Evolutionary conservation across 2,113 vertebrate genomes (phyloP), one percentile per base, ranked within the genome.

Genomic region (Gasterosteus nipponicus): DNA sequence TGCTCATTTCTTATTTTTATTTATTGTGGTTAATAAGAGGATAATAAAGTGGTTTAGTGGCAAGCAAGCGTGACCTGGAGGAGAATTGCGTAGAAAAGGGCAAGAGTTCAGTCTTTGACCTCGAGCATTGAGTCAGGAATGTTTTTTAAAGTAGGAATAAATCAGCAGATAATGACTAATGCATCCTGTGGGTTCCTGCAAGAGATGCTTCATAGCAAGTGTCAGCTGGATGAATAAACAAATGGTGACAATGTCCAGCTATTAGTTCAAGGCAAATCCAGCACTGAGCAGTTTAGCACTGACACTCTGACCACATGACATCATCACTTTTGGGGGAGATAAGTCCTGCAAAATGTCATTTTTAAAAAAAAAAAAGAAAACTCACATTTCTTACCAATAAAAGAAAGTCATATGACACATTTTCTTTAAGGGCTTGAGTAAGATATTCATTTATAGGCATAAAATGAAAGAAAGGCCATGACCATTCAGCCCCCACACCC

Each of bases 251-350:
- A n/a, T 63, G 16, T 62, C 65, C 39, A 69, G 73, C 56, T 22
- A 31, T 47, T 57, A 10, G 38, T 75, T 82, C 41, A 64, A 73
- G 63, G 44, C 42, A 46, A 1, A 64, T 70, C 44, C 62, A 69
- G 26, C 39, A 18, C 73, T 44, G n/a, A 77, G 33, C 31, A 54
- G 33, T 33, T 33, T 33, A 33, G 33, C 47, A 18, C 65, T 69
- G 68, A 72, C 56, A 54, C 42, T 26, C 54, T 54, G 49, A 78
- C 69, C 76, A 65, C 56, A 57, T 86, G 84, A 86, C 59, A 80
- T 86, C 83, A 86, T 70, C 42, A 33, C 57, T 12, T 59, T 62
- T 35, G 63, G 47, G 33, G 39, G 67, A 53, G 29, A 47, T 60
- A 65, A 65, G 39, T 65, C 26, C 65, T 82, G 75, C 10, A n/a